Base-by-base conservation (phyloP, 2,113 vertebrate species). In the Bujurquina vittata region DNA sequence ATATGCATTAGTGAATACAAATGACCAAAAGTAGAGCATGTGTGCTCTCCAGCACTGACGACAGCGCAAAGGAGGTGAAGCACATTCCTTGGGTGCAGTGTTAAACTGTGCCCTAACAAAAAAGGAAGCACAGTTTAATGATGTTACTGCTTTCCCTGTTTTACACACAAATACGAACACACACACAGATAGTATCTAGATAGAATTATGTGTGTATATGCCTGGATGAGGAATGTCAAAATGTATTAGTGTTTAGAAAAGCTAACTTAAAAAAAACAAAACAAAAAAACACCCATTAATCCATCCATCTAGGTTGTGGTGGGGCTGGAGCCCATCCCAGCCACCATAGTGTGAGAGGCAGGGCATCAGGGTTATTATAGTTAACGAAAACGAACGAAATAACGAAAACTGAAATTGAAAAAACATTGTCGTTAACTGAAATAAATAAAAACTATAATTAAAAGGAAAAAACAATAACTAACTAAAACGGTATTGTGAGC, bases 1-100 rank as follows among this genome's bases (percentile, higher is more conserved):
- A 59, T 72, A 72, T 72, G 46, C 12, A 57, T 73, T 80, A 77
- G 29, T 77, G 49, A 74, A 84, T 31, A 73, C 22, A 72, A 84
- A 80, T 80, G 35, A 63, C 62, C 59, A 57, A 15, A 37, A 46
- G 8, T 31, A 75, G 23, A 83, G 55, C 31, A 29, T 52, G 29
- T 61, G 17, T 63, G 33, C 18, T 63, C 17, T 77, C 17, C 40
- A 22, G 60, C 29, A 65, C 11, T n/a, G 46, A 54, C n/a, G 73
- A 22, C 4, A 52, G 15, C 18, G 15, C 46, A n/a, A 18, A 33
- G 20, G 46, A 54, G 54, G 8, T 33, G 67, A 72, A 10, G 67
- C 26, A 56, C 26, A 33, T 23, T 72, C 33, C 49, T 61, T 37
- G 11, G 20, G 43, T n/a, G 29, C 12, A 40, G 46, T 54, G 46